Conservation (phyloP, 2,113 vertebrate species). For the Seriola quinqueradiata region DNA sequence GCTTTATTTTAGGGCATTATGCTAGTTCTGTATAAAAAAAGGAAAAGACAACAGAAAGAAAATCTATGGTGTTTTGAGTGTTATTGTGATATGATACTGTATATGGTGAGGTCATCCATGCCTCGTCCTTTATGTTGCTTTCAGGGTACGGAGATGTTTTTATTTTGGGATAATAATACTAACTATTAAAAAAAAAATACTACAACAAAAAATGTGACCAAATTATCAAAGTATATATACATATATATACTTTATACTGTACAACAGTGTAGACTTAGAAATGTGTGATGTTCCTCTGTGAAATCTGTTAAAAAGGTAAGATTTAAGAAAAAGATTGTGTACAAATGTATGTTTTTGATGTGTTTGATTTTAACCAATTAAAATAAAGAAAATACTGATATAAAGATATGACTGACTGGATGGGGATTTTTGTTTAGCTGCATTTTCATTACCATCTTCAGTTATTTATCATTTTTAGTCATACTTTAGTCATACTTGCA, state of each 20-base stretch:
- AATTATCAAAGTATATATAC: conserved; percentile 69
- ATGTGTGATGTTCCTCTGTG: conserved; percentile 75
- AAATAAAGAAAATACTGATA: conserved; percentile 63
- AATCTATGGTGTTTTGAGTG: conserved; percentile 63
- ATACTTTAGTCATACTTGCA: no score
- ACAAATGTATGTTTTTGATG: conserved; percentile 79
- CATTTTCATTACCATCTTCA: background rate
- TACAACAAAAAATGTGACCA: conserved; percentile 82
- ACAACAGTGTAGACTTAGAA: conserved; percentile 69
- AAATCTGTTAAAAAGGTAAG: conserved; percentile 54
- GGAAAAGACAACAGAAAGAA: conserved; percentile 50
- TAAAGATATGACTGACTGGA: conserved; percentile 3
- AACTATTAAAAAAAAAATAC: conserved; percentile 77
- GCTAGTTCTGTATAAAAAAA: conserved; percentile 72
- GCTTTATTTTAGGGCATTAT: conserved; percentile 85
- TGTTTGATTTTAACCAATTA: conserved; percentile 76
- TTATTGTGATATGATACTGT: conserved; percentile 60
- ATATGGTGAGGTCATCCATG: conserved; percentile 35
- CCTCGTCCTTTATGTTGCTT: conserved; percentile 70
- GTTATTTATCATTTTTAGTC: background rate
- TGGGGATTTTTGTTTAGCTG: background rate
- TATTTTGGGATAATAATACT: conserved; percentile 80
- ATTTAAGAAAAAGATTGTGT: conserved; percentile 55
- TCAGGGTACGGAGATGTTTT: conserved; percentile 71
- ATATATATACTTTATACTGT: conserved; percentile 68